Conservation (phyloP, 2,888 invertebrate genomes). For the Epinotia bilunana region DNA sequence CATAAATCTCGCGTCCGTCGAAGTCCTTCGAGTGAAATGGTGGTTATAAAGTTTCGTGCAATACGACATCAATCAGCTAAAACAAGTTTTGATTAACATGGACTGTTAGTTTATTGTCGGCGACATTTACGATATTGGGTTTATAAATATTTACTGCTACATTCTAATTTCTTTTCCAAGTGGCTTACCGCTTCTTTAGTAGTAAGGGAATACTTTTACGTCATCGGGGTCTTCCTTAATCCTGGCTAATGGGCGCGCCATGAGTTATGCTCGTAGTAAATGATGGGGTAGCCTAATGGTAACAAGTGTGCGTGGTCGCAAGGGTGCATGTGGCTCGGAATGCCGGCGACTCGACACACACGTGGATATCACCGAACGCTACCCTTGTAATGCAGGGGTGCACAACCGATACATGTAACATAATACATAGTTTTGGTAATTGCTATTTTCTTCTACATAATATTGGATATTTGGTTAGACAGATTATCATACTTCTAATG, state of each 20-base stretch:
- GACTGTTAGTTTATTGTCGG: conserved; percentile 44
- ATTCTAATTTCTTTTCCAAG: conserved; percentile 38
- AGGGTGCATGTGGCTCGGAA: conserved; percentile 54
- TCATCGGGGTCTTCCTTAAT: conserved; percentile 74
- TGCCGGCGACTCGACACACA: conserved; percentile 52
- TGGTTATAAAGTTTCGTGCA: conserved; percentile 33
- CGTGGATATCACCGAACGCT: conserved; percentile 55
- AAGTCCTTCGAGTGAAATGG: conserved; percentile 39
- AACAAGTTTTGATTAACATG: conserved; percentile 44
- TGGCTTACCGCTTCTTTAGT: conserved; percentile 60
- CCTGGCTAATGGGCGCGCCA: conserved; percentile 74
- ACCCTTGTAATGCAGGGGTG: conserved; percentile 63
- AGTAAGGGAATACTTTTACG: conserved; percentile 60
- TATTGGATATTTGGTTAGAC: too few relatives aligned
- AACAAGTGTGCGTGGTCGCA: conserved; percentile 64
- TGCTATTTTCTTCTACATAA: background rate
- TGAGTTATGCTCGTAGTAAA: conserved; percentile 71
- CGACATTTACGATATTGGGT: conserved; percentile 44
- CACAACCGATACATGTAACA: conserved; percentile 57
- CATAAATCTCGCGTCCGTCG: conserved; percentile 37
- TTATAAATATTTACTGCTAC: conserved; percentile 45
- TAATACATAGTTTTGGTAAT: background rate
- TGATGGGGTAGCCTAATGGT: conserved; percentile 68
- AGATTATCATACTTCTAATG: too few relatives aligned
- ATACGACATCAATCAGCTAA: conserved; percentile 43